phyloP scores from a whole-genome alignment of 2,888 invertebrate species.

The Alitta virens region DNA sequence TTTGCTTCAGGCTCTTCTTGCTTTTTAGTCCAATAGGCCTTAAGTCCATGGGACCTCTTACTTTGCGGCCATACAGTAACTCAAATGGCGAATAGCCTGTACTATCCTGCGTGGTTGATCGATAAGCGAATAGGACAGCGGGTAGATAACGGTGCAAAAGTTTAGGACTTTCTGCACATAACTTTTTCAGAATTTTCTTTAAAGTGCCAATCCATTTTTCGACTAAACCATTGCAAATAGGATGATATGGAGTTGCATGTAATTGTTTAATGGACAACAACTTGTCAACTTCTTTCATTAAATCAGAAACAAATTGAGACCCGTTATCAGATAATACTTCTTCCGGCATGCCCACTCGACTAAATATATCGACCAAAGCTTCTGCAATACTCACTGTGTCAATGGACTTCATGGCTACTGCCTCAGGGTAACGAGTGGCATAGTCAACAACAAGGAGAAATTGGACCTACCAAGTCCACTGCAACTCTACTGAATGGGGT shows the following conservation, averaged over 20 bases:
- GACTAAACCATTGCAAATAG: neutral
- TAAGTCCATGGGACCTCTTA: neutral
- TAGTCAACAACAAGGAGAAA: no score
- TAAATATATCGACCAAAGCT: no score
- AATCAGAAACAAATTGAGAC: neutral
- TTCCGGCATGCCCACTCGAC: neutral
- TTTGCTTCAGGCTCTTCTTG: neutral
- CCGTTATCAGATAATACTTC: neutral
- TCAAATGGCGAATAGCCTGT: neutral
- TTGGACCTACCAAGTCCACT: no score
- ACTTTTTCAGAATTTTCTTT: neutral
- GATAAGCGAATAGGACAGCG: neutral
- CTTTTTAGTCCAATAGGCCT: neutral
- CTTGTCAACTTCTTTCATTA: neutral
- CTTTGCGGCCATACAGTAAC: neutral
- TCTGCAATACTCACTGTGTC: no score
- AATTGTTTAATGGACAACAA: neutral
- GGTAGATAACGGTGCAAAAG: neutral
- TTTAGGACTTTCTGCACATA: neutral
- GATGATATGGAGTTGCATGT: neutral
- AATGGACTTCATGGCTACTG: no score
- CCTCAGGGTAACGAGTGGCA: no score
- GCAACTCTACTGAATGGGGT: no score
- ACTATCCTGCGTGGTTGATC: neutral
- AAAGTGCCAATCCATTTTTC: neutral